Conservation (phyloP, 1,140 invertebrate species). For the Monomorium pharaonis region DNA sequence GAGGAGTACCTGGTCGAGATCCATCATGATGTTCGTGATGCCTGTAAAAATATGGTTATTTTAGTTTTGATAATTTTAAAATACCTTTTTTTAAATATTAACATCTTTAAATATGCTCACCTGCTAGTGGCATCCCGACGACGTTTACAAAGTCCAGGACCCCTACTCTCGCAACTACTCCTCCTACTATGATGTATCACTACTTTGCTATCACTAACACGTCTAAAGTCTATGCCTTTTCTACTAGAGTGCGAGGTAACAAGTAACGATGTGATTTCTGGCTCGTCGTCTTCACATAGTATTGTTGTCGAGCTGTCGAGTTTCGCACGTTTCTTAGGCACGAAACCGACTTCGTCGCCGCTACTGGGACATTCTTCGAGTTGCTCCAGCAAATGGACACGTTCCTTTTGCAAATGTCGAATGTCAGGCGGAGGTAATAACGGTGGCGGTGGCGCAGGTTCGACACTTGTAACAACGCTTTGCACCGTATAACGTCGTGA, state of each 20-base stretch:
- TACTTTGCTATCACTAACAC: constrained; percentile 85
- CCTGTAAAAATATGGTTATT: constrained; percentile 59
- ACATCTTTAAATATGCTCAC: constrained; percentile 61
- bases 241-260: constrained; percentile 83
- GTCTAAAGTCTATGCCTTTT: constrained; percentile 86
- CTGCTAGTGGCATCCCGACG: constrained; percentile 80
- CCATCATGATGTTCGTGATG: constrained; percentile 87
- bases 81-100: not conserved
- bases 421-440: constrained; percentile 86
- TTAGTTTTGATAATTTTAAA: not conserved
- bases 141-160: constrained; percentile 82
- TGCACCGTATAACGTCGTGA: constrained; percentile 79
- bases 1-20: constrained; percentile 92
- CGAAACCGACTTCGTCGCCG: constrained; percentile 88
- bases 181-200: constrained; percentile 84
- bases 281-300: constrained; percentile 84
- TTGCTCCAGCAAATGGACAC: constrained; percentile 89
- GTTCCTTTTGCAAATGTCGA: constrained; percentile 89
- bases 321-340: constrained; percentile 88
- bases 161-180: constrained; percentile 84
- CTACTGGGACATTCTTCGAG: constrained; percentile 90
- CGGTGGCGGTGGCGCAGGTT: constrained; percentile 78
- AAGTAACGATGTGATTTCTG: constrained; percentile 83
- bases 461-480: constrained; percentile 79
- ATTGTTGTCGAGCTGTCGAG: constrained; percentile 84